Evolutionary conservation across 2,797 vertebrate species (phyloP), one percentile per base, ranked within the genome.

Genomic region (Lepus oiostolus): DNA sequence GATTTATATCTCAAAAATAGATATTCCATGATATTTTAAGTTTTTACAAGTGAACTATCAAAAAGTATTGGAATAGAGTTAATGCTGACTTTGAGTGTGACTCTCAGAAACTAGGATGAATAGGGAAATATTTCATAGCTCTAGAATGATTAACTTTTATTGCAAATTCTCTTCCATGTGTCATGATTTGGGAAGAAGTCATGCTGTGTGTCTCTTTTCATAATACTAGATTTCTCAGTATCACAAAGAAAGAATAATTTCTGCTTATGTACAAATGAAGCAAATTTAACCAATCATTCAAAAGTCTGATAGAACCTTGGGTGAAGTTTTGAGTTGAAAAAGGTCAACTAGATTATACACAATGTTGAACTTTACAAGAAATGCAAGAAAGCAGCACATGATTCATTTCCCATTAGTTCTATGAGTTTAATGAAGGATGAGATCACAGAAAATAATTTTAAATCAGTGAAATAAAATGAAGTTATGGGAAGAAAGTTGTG

Each of bases 331-430:
- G 12, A 5, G 10, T 85, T 85, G 76, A 87, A 13, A 88, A 52
- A 58, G 54, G 54, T 21, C 17, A 71, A 22, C 4, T 80, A 84
- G 19, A 24, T 86, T 95, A 54, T 47, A 67, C 42, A 35, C 58
- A 30, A 21, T 91, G 7, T 24, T 88, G 24, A 96, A 47, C 60
- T 90, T 94, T 24, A 38, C 1, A 35, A 90, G 30, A 88, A 88
- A 75, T 74, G 8, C 19, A 87, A 85, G 52, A 87, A 91, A 28
- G 47, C n/a, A 71, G 21, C 1, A 68, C 1, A 58, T 62, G n/a
- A 82, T 68, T 93, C 68, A 67, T 35, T 87, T 89, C 74, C 83
- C 38, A 76, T 83, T 75, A 92, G 21, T 80, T 87, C 9, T 94
- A 6, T 75, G 42, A 71, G 11, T 85, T 88, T 87, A 91, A 79